Conservation (phyloP, 2,113 vertebrate species). For the Cyprinus carpio region DNA sequence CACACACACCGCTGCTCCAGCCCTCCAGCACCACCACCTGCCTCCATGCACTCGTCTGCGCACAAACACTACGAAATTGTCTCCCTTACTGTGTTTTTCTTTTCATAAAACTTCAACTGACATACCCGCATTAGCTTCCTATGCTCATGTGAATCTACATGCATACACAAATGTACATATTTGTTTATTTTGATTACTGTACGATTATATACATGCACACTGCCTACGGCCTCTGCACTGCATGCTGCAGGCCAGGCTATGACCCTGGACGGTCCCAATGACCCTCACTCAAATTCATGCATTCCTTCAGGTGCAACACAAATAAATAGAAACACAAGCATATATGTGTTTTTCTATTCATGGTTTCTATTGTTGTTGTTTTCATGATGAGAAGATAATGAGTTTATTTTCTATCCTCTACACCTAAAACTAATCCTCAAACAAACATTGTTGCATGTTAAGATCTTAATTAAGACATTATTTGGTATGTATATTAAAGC, state of each 20-base stretch:
- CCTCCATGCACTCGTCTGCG: slow-evolving; percentile 14
- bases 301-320: slow-evolving; percentile 56
- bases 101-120: slow-evolving; percentile 16
- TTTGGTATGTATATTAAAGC: not conserved
- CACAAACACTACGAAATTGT: slow-evolving; percentile 17
- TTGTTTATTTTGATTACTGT: slow-evolving; percentile 3
- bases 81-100: slow-evolving; percentile 9
- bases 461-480: not conserved
- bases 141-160: not conserved
- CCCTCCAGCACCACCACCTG: slow-evolving; percentile 51
- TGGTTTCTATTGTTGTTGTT: slow-evolving; percentile 29
- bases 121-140: not conserved
- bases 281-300: slow-evolving; percentile 34
- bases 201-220: slow-evolving; percentile 10
- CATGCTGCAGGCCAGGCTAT: slow-evolving; percentile 39
- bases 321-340: slow-evolving; percentile 29
- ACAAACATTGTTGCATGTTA: not conserved
- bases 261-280: slow-evolving; percentile 33
- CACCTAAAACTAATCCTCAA: not conserved
- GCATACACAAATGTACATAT: not conserved
- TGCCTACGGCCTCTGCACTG: slow-evolving; percentile 25
- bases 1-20: slow-evolving; percentile 37
- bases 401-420: slow-evolving; percentile 7
- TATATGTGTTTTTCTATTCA: slow-evolving; percentile 6
- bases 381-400: not conserved